phyloP scores from a whole-genome alignment of 1,140 invertebrate species.

The Drosophila simulans region DNA sequence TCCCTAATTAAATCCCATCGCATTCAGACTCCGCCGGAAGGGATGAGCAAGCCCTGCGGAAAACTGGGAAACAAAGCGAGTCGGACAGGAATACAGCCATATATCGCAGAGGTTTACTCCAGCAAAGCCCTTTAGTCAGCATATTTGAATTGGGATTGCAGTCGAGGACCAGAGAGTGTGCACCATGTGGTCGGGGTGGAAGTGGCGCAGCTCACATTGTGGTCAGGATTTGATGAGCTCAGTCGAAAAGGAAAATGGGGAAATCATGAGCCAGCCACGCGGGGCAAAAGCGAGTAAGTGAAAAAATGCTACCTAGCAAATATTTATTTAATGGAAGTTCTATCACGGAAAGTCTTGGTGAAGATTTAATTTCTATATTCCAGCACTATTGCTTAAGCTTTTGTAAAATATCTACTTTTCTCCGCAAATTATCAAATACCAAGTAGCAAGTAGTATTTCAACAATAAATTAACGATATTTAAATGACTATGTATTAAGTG shows the following conservation, averaged over 20 bases:
- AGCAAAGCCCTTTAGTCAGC: constrained; percentile 45
- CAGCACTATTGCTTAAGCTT: no score
- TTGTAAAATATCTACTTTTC: no score
- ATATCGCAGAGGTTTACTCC: constrained; percentile 29
- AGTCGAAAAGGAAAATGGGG: constrained; percentile 19
- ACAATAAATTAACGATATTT: no score
- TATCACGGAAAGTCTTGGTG: neutral
- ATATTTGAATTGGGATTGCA: constrained; percentile 57
- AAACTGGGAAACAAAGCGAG: constrained; percentile 31
- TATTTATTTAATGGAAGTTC: neutral
- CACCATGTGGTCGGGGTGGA: constrained; percentile 22
- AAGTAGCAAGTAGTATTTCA: no score
- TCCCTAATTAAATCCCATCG: constrained; percentile 50
- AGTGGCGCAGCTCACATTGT: constrained; percentile 6
- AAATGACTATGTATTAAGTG: no score
- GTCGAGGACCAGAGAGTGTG: constrained; percentile 17
- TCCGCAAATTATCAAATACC: no score
- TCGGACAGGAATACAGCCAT: constrained; percentile 13
- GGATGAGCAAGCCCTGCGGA: constrained; percentile 19
- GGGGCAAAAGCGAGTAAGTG: neutral
- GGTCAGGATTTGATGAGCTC: constrained; percentile 21
- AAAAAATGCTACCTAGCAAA: neutral
- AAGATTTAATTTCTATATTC: neutral
- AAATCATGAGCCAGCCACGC: constrained; percentile 18
- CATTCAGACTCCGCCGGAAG: constrained; percentile 20